Evolutionary conservation across 2,888 invertebrate genomes (phyloP).

Genomic region (Eupithecia insigniata): DNA sequence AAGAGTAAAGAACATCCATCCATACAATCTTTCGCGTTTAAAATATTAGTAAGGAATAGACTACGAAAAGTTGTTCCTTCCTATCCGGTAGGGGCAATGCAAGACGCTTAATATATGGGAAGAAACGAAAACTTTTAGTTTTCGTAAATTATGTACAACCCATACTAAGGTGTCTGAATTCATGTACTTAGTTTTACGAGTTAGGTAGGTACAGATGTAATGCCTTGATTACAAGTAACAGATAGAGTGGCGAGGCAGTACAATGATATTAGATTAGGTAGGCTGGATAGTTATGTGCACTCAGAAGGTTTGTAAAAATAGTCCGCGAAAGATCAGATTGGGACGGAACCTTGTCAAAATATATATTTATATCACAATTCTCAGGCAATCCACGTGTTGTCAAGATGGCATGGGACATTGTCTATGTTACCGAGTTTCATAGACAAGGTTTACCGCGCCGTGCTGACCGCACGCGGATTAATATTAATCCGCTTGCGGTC

Average conservation of each 20-base stretch:
- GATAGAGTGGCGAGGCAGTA: not conserved
- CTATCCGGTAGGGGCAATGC: not conserved
- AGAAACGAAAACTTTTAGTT: not conserved
- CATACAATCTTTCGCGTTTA: no score
- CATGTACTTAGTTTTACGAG: not conserved
- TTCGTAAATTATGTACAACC: not conserved
- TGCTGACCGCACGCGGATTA: no score
- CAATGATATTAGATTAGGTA: slow-evolving; percentile 2
- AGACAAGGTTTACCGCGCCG: no score
- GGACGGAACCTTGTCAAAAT: no score
- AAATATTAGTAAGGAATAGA: no score
- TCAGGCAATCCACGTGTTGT: no score
- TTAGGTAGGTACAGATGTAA: not conserved
- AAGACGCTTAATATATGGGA: not conserved
- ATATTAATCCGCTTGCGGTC: no score
- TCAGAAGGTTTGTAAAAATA: not conserved
- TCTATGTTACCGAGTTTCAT: no score
- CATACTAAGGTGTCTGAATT: not conserved
- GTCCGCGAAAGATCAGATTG: no score
- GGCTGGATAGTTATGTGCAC: not conserved
- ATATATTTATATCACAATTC: no score
- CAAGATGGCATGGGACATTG: no score
- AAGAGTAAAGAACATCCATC: no score
- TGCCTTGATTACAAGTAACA: not conserved
- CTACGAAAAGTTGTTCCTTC: not conserved